Percentiles rank a stretch among this genome's conserved stretches.
phyloP scores from a whole-genome alignment of 2,113 vertebrate species.

The Ariopsis seemanni region DNA sequence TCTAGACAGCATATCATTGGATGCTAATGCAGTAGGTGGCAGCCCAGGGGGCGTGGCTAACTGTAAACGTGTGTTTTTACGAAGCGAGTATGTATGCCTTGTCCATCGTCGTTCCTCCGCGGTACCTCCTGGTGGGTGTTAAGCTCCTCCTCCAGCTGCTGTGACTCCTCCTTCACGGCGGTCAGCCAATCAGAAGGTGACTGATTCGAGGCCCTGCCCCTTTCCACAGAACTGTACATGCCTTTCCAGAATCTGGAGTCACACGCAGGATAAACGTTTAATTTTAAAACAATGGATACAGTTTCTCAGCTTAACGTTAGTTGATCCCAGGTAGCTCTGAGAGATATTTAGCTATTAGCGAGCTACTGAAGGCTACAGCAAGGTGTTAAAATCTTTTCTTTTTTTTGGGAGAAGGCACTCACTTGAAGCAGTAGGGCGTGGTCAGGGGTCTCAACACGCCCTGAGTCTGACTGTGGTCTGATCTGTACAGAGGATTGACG shows the following conservation, averaged over 20 bases:
- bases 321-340: too few relatives aligned
- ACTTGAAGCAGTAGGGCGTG: conserved; percentile 92
- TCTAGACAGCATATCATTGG: neutral
- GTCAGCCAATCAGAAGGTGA: conserved; percentile 84
- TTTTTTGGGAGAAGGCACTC: conserved; percentile 48
- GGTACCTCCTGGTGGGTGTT: conserved; percentile 77
- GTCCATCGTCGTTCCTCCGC: conserved; percentile 70
- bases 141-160: conserved; percentile 76
- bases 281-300: neutral
- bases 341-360: too few relatives aligned
- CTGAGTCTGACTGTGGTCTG: conserved; percentile 79
- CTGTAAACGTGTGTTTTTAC: conserved; percentile 39
- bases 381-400: neutral
- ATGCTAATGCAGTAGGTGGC: too few relatives aligned
- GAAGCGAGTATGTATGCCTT: conserved; percentile 71
- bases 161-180: conserved; percentile 69
- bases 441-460: conserved; percentile 80
- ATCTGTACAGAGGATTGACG: conserved; percentile 85
- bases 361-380: neutral
- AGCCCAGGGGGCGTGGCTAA: neutral
- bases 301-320: neutral
- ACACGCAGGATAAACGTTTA: neutral
- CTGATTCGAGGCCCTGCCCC: conserved; percentile 80
- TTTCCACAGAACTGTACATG: conserved; percentile 89
- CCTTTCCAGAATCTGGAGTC: conserved; percentile 88